phyloP scores from a whole-genome alignment of 1,140 invertebrate species.

The Drosophila bipectinata region DNA sequence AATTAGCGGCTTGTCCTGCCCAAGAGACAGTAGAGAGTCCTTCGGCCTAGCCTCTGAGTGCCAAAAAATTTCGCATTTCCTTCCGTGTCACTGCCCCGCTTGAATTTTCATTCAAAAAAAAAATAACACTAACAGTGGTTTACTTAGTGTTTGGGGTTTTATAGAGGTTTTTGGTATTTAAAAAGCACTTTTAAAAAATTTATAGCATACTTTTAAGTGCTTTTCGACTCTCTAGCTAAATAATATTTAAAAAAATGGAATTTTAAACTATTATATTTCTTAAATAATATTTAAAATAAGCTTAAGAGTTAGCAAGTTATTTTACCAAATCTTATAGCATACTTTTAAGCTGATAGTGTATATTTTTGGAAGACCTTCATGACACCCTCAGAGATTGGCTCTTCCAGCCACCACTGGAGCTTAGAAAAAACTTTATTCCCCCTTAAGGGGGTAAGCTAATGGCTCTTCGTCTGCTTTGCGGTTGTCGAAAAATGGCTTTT shows the following conservation, averaged over 20 bases:
- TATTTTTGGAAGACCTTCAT: no score
- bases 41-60: slow-evolving; percentile 1
- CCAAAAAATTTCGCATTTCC: neutral
- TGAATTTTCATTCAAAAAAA: neutral
- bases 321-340: no score
- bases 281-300: no score
- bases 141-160: neutral
- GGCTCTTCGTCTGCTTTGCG: neutral
- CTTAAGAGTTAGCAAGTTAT: no score
- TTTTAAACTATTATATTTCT: no score
- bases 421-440: neutral
- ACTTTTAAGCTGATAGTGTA: no score
- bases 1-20: slow-evolving; percentile 46
- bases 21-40: slow-evolving; percentile 8
- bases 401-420: neutral
- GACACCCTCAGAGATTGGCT: no score
- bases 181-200: no score
- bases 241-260: no score
- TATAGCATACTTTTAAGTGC: no score
- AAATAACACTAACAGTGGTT: neutral
- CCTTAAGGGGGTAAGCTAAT: neutral
- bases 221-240: no score
- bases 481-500: neutral
- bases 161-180: no score
- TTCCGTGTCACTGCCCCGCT: neutral